Base-by-base conservation (phyloP, 2,113 vertebrate genomes). In the Ornithorhynchus anatinus region DNA sequence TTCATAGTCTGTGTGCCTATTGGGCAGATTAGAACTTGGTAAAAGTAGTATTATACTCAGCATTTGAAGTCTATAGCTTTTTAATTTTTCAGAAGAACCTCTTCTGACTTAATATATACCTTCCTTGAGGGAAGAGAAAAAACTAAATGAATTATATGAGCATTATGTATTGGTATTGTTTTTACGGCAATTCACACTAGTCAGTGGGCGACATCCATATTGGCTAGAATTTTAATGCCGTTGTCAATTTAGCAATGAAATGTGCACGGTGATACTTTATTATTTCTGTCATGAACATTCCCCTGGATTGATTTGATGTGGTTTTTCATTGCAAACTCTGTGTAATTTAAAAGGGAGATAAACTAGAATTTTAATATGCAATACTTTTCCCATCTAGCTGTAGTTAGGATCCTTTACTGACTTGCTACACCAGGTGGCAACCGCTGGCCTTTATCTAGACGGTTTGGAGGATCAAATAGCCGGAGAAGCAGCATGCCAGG, bases 381-480 rank as follows among this genome's bases (percentile, higher is more conserved):
- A 27, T 32, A 45, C 51, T 47, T 31, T 35, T 59, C 25, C 23
- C 20, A n/a, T n/a, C 7, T 17, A 25, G 1, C 38, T 0, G 0
- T 16, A n/a, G 31, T 62, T 69, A 38, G 51, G 54, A 38, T 86
- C 84, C 69, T 12, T 1, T 93, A 86, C 89, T 85, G 59, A 39
- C 69, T 86, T 65, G 40, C 59, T 72, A 39, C 88, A 1, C 81
- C 29, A 88, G 90, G 71, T 85, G 91, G 91, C 91, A 89, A 86
- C 84, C 74, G 75, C 80, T 59, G 75, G 71, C 87, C 72, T 80
- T 69, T 63, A 29, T 23, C 36, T 44, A 47, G 9, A 59, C 60
- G 45, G 39, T 53, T 37, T 23, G 61, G 61, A 84, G 81, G 88
- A 74, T 75, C 79, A 72, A 64, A 3, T 7, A 33, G 67, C 4